Evolutionary conservation across 2,888 invertebrate species (phyloP).

Genomic region (Amiota mariae): DNA sequence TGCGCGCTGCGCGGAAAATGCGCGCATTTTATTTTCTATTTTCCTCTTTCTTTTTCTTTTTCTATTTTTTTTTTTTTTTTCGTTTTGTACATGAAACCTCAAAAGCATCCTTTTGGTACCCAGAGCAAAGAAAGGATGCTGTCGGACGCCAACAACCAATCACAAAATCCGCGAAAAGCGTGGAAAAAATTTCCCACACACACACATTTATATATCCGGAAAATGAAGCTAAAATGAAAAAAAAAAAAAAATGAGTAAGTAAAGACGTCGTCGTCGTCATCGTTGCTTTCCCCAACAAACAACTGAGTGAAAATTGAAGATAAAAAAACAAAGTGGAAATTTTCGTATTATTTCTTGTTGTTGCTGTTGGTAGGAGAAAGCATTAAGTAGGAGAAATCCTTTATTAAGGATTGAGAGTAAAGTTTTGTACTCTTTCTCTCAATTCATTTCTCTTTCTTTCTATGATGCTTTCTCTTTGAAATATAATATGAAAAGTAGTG

Average conservation of each 20-base stretch:
- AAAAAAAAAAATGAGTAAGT: neutral
- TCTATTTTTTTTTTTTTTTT: neutral
- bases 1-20: slow-evolving; percentile 36
- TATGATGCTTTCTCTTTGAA: too few relatives aligned
- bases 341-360: too few relatives aligned
- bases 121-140: neutral
- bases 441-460: too few relatives aligned
- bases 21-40: slow-evolving; percentile 25
- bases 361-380: too few relatives aligned
- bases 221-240: slow-evolving; percentile 43
- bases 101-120: slow-evolving; percentile 18
- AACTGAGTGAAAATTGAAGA: too few relatives aligned
- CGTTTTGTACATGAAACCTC: slow-evolving; percentile 24
- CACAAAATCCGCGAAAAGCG: slow-evolving; percentile 68
- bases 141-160: slow-evolving; percentile 56
- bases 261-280: too few relatives aligned
- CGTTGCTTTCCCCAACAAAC: too few relatives aligned
- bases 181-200: slow-evolving; percentile 27
- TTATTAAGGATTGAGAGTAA: too few relatives aligned
- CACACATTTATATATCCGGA: neutral
- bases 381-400: too few relatives aligned
- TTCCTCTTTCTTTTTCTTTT: neutral
- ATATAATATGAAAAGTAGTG: too few relatives aligned
- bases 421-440: too few relatives aligned
- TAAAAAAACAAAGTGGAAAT: too few relatives aligned